Base-by-base conservation (phyloP, 2,797 vertebrate species). In the Phoxinus dragarum region DNA sequence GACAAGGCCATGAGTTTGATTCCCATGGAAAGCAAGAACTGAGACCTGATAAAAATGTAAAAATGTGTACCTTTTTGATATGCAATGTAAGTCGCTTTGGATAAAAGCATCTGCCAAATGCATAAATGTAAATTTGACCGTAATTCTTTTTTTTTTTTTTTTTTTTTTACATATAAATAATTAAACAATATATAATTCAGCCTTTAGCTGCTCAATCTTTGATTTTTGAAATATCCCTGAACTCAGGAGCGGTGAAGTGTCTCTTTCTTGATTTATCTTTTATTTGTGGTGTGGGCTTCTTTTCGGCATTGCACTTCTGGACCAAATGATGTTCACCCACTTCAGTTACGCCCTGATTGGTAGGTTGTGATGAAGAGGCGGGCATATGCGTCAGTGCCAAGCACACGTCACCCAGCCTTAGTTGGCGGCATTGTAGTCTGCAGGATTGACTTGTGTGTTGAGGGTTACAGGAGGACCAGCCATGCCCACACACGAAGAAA, bases 401-500 rank as follows among this genome's bases (percentile, higher is more conserved):
- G 91, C 95, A 96, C 82, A 95, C 81, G 52, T 96, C 95, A 67
- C 95, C 95, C 87, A 95, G 93, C 5, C 87, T 89, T 77, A 96
- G 94, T 91, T 95, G 95, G 12, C 89, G 93, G 86, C 95, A 96
- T 84, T 87, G 92, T 77, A 96, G 93, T 80, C 93, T 94, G 59
- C 95, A 96, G 67, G 94, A 92, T 84, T 76, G 91, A 64, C 91
- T 90, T 0, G 95, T 96, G 87, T 89, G 91, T 87, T 93, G 91
- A 27, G 95, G 95, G 87, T 91, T 92, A 89, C 94, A 96, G 81
- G 95, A 96, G 0, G 95, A 95, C 95, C 95, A 96, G 87, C 95
- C 95, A 9, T 31, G 89, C 1, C 92, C 93, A 5, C 92, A 93
- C 78, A 96, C 95, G 54, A 95, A 95, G 86, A 96, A 95, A 0